These are phyloP conservation scores for Microcebus ravelobensis DNA, from an alignment of 2,113 vertebrate genomes.

Conservation along the genomic window DNA sequence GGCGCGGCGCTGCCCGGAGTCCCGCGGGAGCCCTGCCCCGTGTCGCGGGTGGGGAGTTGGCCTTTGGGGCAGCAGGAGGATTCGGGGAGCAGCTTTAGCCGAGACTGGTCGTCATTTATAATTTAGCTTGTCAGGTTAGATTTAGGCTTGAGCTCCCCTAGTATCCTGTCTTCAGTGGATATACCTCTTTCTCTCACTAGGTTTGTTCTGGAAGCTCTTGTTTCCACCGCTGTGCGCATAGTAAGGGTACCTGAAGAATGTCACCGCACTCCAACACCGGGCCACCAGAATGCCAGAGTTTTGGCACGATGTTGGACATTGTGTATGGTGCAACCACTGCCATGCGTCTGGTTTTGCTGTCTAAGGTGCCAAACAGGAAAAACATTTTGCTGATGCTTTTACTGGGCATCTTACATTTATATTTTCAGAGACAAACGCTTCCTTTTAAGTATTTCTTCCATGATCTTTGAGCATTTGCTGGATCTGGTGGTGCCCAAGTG, in stretches of 20 bases:
- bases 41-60: background rate
- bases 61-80: background rate
- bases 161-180: background rate
- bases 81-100: background rate
- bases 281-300: background rate
- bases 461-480: background rate
- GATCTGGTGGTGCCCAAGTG: background rate
- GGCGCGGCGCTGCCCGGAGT: background rate
- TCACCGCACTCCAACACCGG: background rate
- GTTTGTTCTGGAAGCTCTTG: background rate
- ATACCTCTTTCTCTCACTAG: background rate
- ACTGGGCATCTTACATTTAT: background rate
- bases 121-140: background rate
- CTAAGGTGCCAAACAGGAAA: background rate
- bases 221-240: background rate
- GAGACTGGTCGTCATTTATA: background rate
- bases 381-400: background rate
- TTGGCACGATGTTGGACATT: background rate
- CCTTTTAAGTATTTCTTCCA: background rate
- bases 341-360: background rate
- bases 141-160: background rate
- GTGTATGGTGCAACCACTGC: background rate
- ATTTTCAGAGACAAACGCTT: background rate
- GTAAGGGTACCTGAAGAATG: background rate
- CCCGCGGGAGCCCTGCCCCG: accelerated